A percentile compares a stretch with the other conserved stretches of the same genome.
These are phyloP conservation scores for Syngnathus floridae DNA, from an alignment of 2,113 vertebrate genomes.

Conservation along the genomic window DNA sequence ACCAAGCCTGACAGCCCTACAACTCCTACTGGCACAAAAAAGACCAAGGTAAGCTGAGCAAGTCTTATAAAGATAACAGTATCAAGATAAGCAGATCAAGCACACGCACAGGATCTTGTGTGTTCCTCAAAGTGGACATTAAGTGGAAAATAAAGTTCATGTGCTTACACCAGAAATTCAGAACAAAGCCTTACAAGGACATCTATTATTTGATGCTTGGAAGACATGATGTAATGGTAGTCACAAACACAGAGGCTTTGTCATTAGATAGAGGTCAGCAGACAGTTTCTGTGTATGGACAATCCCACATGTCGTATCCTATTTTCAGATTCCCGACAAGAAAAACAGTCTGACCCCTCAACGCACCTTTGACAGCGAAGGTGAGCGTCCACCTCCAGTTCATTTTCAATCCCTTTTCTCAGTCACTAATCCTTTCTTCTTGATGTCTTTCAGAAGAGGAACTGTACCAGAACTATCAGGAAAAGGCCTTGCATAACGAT, in stretches of 20 bases:
- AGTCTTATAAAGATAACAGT: conserved; percentile 1
- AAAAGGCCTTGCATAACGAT: conserved; percentile 91
- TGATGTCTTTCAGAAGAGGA: conserved; percentile 77
- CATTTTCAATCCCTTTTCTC: not conserved
- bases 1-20: conserved; percentile 6
- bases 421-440: not conserved
- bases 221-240: conserved; percentile 41
- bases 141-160: conserved; percentile 21
- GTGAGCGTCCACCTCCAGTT: conserved; percentile 66
- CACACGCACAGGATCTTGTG: conserved; percentile 21
- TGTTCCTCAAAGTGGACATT: not conserved
- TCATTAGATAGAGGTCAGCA: conserved; percentile 24
- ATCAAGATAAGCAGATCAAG: not conserved
- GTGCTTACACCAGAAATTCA: conserved; percentile 1
- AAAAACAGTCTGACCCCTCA: conserved; percentile 80
- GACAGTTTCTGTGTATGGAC: conserved; percentile 11
- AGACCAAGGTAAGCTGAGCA: conserved; percentile 45
- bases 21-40: conserved; percentile 10
- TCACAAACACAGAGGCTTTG: conserved; percentile 22
- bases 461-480: conserved; percentile 95
- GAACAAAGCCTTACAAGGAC: conserved; percentile 34
- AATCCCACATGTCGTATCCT: not conserved
- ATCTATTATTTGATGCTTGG: conserved; percentile 42
- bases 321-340: conserved; percentile 66
- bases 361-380: conserved; percentile 88